These are phyloP conservation scores for Drosophila meridiana DNA, from an alignment of 2,888 invertebrate genomes.

Conservation along the genomic window DNA sequence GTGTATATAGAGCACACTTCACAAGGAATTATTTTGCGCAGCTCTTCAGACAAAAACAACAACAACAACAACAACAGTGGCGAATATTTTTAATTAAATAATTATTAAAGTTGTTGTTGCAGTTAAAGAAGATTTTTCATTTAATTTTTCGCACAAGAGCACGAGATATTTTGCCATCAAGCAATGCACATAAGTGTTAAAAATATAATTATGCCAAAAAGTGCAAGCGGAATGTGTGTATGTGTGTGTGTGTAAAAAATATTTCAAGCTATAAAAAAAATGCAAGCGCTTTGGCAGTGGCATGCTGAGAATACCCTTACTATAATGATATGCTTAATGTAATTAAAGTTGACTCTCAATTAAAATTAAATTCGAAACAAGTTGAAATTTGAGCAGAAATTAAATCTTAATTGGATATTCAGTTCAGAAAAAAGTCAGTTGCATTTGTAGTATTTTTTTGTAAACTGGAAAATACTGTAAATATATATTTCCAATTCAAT, in stretches of 20 bases:
- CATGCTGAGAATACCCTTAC: constrained; percentile 6
- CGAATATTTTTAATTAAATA: constrained; percentile 71
- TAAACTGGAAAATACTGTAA: not conserved
- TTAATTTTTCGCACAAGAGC: constrained; percentile 44
- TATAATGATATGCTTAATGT: not conserved
- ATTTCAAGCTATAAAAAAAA: constrained; percentile 1
- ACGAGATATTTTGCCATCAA: constrained; percentile 35
- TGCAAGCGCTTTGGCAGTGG: not conserved
- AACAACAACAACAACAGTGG: constrained; percentile 16
- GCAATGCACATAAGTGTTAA: constrained; percentile 39
- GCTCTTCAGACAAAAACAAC: constrained; percentile 17
- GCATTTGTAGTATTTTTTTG: not conserved
- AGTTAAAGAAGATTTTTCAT: constrained; percentile 63
- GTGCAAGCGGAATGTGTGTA: constrained; percentile 40
- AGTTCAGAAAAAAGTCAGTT: not conserved
- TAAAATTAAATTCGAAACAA: not conserved
- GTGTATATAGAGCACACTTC: constrained; percentile 38
- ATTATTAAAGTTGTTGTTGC: constrained; percentile 72
- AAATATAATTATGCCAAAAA: constrained; percentile 64
- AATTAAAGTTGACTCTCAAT: not conserved
- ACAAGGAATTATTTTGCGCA: constrained; percentile 63
- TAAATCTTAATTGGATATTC: not conserved
- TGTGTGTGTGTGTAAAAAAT: constrained; percentile 4
- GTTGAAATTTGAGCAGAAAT: not conserved
- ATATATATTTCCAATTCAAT: not conserved